Percentiles rank a stretch among this genome's conserved stretches.
phyloP scores from a whole-genome alignment of 2,888 invertebrate genomes.

The Cerastoderma edule region DNA sequence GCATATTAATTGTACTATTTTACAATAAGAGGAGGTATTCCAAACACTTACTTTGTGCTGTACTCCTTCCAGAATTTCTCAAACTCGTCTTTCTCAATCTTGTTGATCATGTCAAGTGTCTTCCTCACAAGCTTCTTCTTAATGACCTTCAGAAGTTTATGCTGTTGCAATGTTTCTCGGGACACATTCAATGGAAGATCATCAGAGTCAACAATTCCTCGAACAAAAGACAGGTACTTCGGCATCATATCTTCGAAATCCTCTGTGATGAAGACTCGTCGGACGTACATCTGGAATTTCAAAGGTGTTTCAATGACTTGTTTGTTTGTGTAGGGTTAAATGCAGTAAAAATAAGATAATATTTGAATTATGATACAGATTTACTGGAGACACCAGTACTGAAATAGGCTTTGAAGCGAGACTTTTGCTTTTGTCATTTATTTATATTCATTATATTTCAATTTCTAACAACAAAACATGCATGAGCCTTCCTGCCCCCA shows the following conservation, averaged over 20 bases:
- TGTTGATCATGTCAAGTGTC: slow-evolving; percentile 98
- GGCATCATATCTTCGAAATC: slow-evolving; percentile 99
- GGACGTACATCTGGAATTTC: slow-evolving; percentile 91
- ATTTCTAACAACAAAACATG: no score
- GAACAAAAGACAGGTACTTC: slow-evolving; percentile 96
- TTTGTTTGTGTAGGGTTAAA: no score
- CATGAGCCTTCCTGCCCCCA: no score
- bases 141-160: slow-evolving; percentile 99
- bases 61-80: slow-evolving; percentile 99
- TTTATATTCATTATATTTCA: no score
- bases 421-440: no score
- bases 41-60: slow-evolving; percentile 93
- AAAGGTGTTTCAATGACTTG: no score
- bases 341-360: no score
- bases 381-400: no score
- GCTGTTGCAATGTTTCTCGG: slow-evolving; percentile 98
- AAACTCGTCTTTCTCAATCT: slow-evolving; percentile 94
- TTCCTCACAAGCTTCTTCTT: slow-evolving; percentile 99
- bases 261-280: slow-evolving; percentile 99
- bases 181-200: slow-evolving; percentile 99
- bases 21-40: no score
- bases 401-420: no score
- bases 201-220: slow-evolving; percentile 99
- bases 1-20: no score
- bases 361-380: no score